Percentiles rank a stretch among this genome's conserved stretches.
phyloP scores from a whole-genome alignment of 2,888 invertebrate species.

The Coremacera marginata region DNA sequence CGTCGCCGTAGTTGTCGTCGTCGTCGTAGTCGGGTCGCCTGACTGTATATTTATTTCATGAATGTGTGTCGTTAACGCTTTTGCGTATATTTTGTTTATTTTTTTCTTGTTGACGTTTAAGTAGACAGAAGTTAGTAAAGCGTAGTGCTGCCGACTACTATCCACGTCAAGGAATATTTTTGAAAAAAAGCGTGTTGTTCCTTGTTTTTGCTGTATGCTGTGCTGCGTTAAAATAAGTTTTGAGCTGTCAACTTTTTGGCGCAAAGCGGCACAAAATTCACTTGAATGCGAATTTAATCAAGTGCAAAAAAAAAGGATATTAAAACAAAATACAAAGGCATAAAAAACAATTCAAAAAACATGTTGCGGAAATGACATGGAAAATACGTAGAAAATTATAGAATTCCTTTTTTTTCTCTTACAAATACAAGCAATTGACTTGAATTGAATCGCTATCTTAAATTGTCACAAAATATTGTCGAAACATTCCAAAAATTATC shows the following conservation, averaged over 20 bases:
- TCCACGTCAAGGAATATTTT: too few species aligned
- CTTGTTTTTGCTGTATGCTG: too few species aligned
- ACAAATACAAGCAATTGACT: background rate
- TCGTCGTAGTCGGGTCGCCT: background rate
- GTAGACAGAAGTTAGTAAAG: background rate
- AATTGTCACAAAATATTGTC: background rate
- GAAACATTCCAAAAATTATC: slow-evolving; percentile 15
- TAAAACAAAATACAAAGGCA: background rate
- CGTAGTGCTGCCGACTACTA: too few species aligned
- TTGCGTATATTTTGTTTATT: background rate
- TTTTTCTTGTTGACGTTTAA: background rate
- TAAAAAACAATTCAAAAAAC: background rate
- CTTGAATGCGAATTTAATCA: background rate
- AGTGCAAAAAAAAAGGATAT: slow-evolving; percentile 1
- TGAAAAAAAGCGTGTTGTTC: too few species aligned
- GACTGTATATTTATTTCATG: background rate
- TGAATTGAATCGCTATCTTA: background rate
- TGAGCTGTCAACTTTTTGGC: slow-evolving; percentile 8
- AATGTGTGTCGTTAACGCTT: slow-evolving; percentile 3
- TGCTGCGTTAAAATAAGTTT: background rate
- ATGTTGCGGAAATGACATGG: slow-evolving; percentile 58
- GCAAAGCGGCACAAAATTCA: background rate
- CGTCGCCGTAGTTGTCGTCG: background rate
- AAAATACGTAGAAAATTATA: slow-evolving; percentile 60
- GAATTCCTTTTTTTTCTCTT: slow-evolving; percentile 49